Base-by-base conservation (phyloP, 2,888 invertebrate species). In the Drosophila pegasa region DNA sequence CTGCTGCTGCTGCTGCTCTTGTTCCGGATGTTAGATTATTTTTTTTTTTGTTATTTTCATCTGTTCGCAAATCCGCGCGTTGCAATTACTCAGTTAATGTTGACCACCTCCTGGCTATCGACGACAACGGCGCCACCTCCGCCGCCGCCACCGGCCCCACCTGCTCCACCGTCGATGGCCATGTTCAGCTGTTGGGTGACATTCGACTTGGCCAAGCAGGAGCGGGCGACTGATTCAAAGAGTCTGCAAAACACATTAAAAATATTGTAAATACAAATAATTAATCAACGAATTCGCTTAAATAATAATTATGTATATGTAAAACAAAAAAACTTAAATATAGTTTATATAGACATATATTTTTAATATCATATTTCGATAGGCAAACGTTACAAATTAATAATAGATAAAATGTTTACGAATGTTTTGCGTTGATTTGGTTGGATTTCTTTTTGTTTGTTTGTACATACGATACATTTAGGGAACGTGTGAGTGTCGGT, bases 151-250 rank as follows among this genome's bases (percentile, higher is more conserved):
- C 45, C 45, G 14, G 29, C 16, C 2, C 45, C 45, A 12, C 48
- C 48, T 8, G 18, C 47, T 29, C 47, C 47, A 33, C 89, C 90
- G 78, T 91, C 90, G 45, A 83, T 75, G 51, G 91, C 87, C 81
- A 91, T 92, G 61, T 91, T 90, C 64, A 91, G 84, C 80, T 92
- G 92, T 69, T 92, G 92, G 45, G 89, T 91, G 60, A 92, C 94
- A 80, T 94, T 94, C 84, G 96, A 95, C 92, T 97, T 97, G 90
- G 96, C 96, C 95, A 98, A 97, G 93, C 98, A 99, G 0, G 98
- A 98, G 71, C 98, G 95, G 22, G 99, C 99, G 75, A 99, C 98
- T 2, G 98, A 98, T 91, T 98, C 98, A 92, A 98, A 98, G 89
- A 99, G 94, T 91, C 98, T 98, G 65, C 9, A 64, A 61, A 59